Percentiles rank a stretch among this genome's conserved stretches.
Evolutionary conservation across 2,888 invertebrate genomes (phyloP).

Genomic region (Elmis aenea): DNA sequence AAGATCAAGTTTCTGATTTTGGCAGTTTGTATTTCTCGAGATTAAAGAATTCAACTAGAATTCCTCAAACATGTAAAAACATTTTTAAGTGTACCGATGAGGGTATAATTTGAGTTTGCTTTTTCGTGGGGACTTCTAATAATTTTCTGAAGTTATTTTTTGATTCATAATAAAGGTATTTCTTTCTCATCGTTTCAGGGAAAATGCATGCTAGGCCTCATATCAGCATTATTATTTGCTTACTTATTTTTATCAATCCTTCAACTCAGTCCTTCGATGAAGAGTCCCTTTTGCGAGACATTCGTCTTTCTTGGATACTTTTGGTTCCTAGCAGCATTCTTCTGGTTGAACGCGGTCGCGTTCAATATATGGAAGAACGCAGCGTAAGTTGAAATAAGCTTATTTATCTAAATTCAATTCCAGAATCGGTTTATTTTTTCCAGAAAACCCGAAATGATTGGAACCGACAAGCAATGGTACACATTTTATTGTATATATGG

Average conservation of each 20-base stretch:
- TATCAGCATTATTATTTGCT: conserved; percentile 55
- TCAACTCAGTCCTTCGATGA: conserved; percentile 48
- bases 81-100: no score
- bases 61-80: no score
- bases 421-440: conserved; percentile 13
- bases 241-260: conserved; percentile 56
- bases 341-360: conserved; percentile 65
- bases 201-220: conserved; percentile 58
- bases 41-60: no score
- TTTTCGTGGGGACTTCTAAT: no score
- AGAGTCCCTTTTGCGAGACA: conserved; percentile 48
- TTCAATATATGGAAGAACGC: conserved; percentile 63
- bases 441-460: conserved; percentile 39
- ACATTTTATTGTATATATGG: conserved; percentile 55
- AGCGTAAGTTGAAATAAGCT: no score
- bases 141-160: no score
- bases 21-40: no score
- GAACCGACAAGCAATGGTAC: conserved; percentile 52
- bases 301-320: conserved; percentile 42
- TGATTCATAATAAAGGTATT: no score
- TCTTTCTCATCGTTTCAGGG: conserved; percentile 54
- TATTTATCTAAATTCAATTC: no score
- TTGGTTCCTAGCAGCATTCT: conserved; percentile 64
- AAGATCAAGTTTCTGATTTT: no score
- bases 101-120: no score